Evolutionary conservation across 1,140 invertebrate species (phyloP).

Genomic region (Plodia interpunctella): DNA sequence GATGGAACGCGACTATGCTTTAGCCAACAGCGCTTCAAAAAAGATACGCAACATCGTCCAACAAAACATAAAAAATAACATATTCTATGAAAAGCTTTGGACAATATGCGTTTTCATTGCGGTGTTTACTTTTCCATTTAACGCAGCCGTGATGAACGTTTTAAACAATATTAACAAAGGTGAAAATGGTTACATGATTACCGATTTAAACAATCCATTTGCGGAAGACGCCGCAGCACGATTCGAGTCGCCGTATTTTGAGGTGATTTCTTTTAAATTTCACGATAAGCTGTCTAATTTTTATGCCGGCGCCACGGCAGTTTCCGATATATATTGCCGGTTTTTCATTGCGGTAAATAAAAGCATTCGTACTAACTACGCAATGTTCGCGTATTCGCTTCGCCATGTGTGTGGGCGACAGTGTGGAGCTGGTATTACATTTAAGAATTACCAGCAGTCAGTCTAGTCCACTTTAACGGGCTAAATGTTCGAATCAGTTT

Average conservation of each 20-base stretch:
- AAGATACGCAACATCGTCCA: not conserved
- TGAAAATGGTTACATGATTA: not conserved
- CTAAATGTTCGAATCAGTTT: too few species aligned
- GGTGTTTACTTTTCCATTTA: not conserved
- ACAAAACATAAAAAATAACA: not conserved
- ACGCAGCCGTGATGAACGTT: not conserved
- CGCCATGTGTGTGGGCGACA: too few species aligned
- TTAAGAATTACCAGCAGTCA: too few species aligned
- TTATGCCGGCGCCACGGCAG: too few species aligned
- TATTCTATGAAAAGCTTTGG: not conserved
- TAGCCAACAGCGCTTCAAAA: not conserved
- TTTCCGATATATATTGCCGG: too few species aligned
- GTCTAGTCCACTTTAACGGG: too few species aligned
- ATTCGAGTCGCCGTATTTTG: conserved; percentile 2
- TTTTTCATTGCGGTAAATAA: too few species aligned
- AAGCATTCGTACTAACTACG: too few species aligned
- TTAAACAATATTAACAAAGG: not conserved
- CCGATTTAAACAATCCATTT: not conserved
- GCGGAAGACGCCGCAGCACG: not conserved
- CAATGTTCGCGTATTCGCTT: too few species aligned
- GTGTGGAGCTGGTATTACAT: too few species aligned
- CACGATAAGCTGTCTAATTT: too few species aligned
- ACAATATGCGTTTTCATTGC: not conserved
- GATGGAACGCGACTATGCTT: not conserved
- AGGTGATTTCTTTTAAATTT: not conserved